Base-by-base conservation (phyloP, 2,888 invertebrate genomes). In the Microctonus aethiopoides region DNA sequence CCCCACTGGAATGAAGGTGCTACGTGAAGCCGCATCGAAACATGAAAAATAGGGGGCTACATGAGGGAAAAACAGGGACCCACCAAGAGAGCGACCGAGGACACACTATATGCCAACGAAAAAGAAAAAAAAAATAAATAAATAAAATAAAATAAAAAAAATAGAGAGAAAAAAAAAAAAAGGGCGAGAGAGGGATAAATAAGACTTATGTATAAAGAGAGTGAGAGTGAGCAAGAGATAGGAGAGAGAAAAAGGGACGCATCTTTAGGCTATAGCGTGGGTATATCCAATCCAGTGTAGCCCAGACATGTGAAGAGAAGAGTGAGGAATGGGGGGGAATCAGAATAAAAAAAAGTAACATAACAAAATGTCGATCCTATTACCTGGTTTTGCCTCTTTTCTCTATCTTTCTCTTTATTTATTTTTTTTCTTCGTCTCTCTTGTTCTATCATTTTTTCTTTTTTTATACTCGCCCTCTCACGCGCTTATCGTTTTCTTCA, bases 11-110 rank as follows among this genome's bases (percentile, higher is more conserved):
- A 84, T 81, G 83, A 86, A 86, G 86, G 86, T 86, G 86, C 86
- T 84, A 83, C 81, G 81, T 84, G 85, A 86, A 86, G 86, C 86
- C 86, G 85, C 86, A 86, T 83, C 85, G 85, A 86, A 86, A 86
- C 86, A 86, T 86, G 86, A 86, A 86, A 86, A 86, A 86, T 86
- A 85, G 84, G 84, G 84, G 85, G 83, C 82, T 85, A 85, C 85
- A 85, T 78, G 82, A 83, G 83, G 46, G 82, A 86, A 86, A 86
- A 86, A 86, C 85, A 86, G 81, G 84, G 79, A 77, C 74, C 75
- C 76, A 67, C 70, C 75, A 74, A 69, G 72, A 67, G 71, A 70
- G 73, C 74, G 72, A 74, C 65, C 64, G 73, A 72, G 74, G 69
- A 56, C 71, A 66, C 59, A 46, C 46, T 46, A 46, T 46, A 46